Percentiles rank a stretch among this genome's conserved stretches.
Evolutionary conservation across 2,888 invertebrate genomes (phyloP).

Genomic region (Aporophyla lueneburgensis): DNA sequence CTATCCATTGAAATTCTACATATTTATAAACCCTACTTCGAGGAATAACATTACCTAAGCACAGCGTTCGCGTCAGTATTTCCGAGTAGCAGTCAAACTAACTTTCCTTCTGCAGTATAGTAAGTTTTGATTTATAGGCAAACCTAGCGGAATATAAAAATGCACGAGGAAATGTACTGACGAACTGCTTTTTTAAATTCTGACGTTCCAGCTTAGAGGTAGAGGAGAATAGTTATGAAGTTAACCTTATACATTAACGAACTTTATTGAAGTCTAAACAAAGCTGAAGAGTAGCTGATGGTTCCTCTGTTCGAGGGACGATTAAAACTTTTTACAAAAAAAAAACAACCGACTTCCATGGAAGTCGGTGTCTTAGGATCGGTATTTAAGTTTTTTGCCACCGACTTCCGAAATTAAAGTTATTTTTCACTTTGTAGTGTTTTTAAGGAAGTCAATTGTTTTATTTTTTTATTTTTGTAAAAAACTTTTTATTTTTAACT

Average conservation of each 20-base stretch:
- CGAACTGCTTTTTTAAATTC: constrained; percentile 52
- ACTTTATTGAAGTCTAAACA: background rate
- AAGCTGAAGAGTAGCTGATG: background rate
- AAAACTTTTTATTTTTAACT: no score
- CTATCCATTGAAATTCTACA: constrained; percentile 10
- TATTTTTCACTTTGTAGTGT: no score
- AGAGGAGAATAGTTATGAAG: constrained; percentile 17
- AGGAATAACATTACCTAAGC: constrained; percentile 40
- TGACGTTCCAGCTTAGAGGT: constrained; percentile 37
- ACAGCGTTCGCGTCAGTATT: constrained; percentile 36
- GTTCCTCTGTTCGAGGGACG: background rate
- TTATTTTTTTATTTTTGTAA: no score
- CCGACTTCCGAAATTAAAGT: no score
- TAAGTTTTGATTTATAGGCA: constrained; percentile 63
- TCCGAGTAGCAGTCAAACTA: constrained; percentile 41
- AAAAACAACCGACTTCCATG: no score
- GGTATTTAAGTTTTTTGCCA: no score
- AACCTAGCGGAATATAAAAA: constrained; percentile 55
- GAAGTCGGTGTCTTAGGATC: no score
- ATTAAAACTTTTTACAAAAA: no score
- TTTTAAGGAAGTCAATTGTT: no score
- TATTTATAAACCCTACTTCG: constrained; percentile 30
- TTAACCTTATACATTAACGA: constrained; percentile 4
- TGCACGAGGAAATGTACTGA: constrained; percentile 41
- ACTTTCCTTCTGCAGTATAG: constrained; percentile 47